Percentiles rank a stretch among this genome's conserved stretches.
Evolutionary conservation across 1,140 invertebrate genomes (phyloP).

Genomic region (Colletes latitarsis): DNA sequence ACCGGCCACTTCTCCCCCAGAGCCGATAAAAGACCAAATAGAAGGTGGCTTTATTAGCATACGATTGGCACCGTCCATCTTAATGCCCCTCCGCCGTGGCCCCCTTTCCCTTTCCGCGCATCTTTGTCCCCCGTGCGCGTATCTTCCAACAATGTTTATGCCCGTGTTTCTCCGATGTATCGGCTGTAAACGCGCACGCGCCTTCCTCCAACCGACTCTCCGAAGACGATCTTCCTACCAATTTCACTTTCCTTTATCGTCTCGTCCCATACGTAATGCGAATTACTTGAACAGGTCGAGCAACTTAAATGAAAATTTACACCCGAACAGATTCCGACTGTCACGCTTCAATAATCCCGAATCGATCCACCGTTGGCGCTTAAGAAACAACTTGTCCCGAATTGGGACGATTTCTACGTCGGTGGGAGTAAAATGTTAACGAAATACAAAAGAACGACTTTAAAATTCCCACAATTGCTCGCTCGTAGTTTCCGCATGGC

Average conservation of each 20-base stretch:
- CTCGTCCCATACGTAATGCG: no score
- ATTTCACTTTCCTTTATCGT: conserved; percentile 32
- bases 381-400: no score
- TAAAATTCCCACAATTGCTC: neutral
- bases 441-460: no score
- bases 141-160: conserved; percentile 78
- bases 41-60: conserved; percentile 78
- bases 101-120: conserved; percentile 43
- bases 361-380: neutral
- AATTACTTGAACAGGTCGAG: neutral
- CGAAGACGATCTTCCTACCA: conserved; percentile 12
- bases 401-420: no score
- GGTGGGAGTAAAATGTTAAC: no score
- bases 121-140: conserved; percentile 63
- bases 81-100: conserved; percentile 65
- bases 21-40: conserved; percentile 73
- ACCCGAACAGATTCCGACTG: neutral
- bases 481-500: neutral
- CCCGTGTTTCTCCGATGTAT: conserved; percentile 73
- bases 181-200: conserved; percentile 76
- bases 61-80: conserved; percentile 81
- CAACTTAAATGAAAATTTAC: neutral
- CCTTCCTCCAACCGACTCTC: conserved; percentile 41
- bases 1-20: conserved; percentile 59
- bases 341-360: neutral